A percentile compares a stretch with the other conserved stretches of the same genome.
Evolutionary conservation across 2,888 invertebrate genomes (phyloP).

Genomic region (Leucoptera coffeella): DNA sequence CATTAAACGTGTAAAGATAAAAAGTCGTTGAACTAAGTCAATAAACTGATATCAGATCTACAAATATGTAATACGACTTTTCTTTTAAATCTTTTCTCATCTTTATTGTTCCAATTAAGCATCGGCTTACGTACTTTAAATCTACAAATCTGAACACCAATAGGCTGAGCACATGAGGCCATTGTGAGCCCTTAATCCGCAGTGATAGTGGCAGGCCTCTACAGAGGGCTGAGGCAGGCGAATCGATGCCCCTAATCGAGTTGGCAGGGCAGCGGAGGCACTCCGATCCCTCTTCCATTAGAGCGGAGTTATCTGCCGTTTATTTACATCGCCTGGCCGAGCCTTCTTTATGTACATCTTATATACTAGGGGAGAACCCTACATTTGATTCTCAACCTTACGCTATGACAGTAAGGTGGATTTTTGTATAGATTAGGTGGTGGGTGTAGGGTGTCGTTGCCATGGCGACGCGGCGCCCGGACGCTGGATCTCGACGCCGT

Average conservation of each 20-base stretch:
- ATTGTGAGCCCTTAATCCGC: no score
- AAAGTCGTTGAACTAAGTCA: no score
- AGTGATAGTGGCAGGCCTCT: no score
- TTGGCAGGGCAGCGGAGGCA: conserved; percentile 23
- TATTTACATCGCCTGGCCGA: conserved; percentile 53
- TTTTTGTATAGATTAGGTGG: conserved; percentile 19
- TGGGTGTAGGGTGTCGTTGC: conserved; percentile 40
- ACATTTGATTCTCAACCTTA: neutral
- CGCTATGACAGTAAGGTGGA: conserved; percentile 6
- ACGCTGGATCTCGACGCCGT: conserved; percentile 57
- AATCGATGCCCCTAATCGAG: neutral
- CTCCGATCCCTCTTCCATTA: conserved; percentile 51
- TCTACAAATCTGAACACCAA: no score
- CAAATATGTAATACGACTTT: no score
- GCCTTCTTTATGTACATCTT: conserved; percentile 32
- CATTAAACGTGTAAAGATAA: no score
- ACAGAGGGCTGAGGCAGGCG: no score
- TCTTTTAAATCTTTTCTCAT: no score
- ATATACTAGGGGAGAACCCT: conserved; percentile 13
- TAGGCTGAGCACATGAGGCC: no score
- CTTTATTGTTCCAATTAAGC: no score
- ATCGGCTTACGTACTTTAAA: no score
- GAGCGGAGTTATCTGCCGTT: conserved; percentile 48
- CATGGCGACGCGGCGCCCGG: conserved; percentile 56
- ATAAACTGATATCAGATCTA: no score